Base-by-base conservation (phyloP, 2,797 vertebrate species). In the Tarsius wallacei region DNA sequence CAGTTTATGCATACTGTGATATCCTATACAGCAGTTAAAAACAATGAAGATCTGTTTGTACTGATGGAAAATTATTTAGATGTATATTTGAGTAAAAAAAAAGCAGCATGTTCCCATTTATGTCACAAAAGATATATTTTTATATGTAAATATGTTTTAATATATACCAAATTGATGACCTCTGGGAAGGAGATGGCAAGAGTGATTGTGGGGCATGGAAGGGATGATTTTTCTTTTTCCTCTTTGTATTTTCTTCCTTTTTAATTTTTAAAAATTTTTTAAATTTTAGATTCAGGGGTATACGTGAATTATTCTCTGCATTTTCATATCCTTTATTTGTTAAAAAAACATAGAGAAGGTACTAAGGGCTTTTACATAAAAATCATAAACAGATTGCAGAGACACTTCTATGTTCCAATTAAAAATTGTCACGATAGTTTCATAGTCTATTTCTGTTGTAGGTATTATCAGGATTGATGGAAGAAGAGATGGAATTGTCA, bases 71-170 rank as follows among this genome's bases (percentile, higher is more conserved):
- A 2, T 1, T 86, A 14, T 82, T 77, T 33, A 55, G 86, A 22
- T 51, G 42, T 66, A 2, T 53, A 95, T 81, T 70, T 85, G n/a
- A 64, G 22, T 74, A 66, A 63, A 9, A 51, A 76, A 51, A 85
- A 42, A 42, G 42, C 14, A 31, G 17, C 21, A 63, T 24, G 6
- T 66, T 93, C 33, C 11, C 19, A 73, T 85, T 63, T 92, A 33
- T 76, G 47, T 90, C 53, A 76, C 11, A 49, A 57, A 92, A 82
- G 4, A 57, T 51, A 16, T 19, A n/a, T 66, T 94, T 96, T 90
- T 86, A 47, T 61, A 83, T 55, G 42, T 57, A 2, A 31, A 0
- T 85, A 7, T 53, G 4, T 59, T 61, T 76, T 49, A 24, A n/a
- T 33, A 5, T 36, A 49, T 55, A 70, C 49, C 5, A 66, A 31